Conservation (phyloP, 37 sponge, comb jelly and placozoan species). For the Diacarnus erythraeanus region DNA sequence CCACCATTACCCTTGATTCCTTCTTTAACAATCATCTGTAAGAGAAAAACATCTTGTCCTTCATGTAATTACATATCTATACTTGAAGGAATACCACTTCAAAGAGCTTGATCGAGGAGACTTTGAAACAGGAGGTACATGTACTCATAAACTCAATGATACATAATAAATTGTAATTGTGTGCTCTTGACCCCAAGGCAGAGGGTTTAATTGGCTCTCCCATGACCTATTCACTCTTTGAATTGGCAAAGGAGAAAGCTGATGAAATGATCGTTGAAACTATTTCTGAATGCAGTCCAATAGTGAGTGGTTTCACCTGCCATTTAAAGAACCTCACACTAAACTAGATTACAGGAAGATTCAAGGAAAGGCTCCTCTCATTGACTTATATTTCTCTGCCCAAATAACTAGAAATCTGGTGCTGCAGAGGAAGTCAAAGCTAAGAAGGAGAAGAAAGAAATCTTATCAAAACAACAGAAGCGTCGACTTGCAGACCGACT, state of each 20-base stretch:
- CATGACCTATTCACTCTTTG: slow-evolving; percentile 85
- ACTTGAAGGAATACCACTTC: slow-evolving; percentile 18
- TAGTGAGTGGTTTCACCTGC: not conserved
- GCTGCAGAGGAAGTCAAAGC: too few relatives aligned
- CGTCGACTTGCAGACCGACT: slow-evolving; percentile 72
- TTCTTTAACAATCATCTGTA: slow-evolving; percentile 87
- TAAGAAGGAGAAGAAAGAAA: slow-evolving; percentile 65
- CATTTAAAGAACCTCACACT: too few relatives aligned
- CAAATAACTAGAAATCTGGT: too few relatives aligned
- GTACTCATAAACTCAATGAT: not conserved
- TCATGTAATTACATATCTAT: not conserved
- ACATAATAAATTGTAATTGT: not conserved
- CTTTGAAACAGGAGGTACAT: slow-evolving; percentile 32
- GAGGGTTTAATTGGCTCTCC: slow-evolving; percentile 59
- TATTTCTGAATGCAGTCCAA: not conserved
- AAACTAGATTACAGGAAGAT: too few relatives aligned
- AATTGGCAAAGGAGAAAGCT: slow-evolving; percentile 72
- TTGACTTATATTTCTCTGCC: too few relatives aligned
- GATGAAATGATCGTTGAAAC: slow-evolving; percentile 53
- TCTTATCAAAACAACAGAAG: slow-evolving; percentile 77
- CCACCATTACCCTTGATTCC: slow-evolving; percentile 49
- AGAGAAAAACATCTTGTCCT: not conserved
- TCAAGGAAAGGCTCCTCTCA: too few relatives aligned
- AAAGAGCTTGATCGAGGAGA: slow-evolving; percentile 27
- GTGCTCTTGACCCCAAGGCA: slow-evolving; percentile 38